phyloP scores from a whole-genome alignment of 2,797 vertebrate species.

The Danionella dracula region DNA sequence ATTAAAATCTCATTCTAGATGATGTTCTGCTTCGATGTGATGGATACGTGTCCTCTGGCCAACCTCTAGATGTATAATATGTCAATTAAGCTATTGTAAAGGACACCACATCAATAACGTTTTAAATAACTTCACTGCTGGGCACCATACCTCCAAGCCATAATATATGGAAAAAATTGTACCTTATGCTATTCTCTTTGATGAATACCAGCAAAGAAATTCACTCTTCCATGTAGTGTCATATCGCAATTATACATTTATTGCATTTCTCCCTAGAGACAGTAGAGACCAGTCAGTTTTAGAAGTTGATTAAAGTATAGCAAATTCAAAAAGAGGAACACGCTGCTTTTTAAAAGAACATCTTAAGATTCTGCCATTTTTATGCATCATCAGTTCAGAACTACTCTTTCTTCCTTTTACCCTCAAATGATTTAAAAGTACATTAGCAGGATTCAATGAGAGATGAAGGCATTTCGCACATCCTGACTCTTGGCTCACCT shows the following conservation, averaged over 20 bases:
- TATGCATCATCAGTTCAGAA: not conserved
- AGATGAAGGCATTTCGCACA: not conserved
- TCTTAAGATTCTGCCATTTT: not conserved
- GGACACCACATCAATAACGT: slow-evolving; percentile 19
- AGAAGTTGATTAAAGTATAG: not conserved
- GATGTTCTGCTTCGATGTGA: slow-evolving; percentile 40
- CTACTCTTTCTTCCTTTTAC: slow-evolving; percentile 26
- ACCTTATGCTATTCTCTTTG: no score
- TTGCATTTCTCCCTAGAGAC: not conserved
- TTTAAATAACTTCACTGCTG: slow-evolving; percentile 11
- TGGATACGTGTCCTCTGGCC: slow-evolving; percentile 16
- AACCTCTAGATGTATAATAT: slow-evolving; percentile 21
- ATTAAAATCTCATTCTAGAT: slow-evolving; percentile 39
- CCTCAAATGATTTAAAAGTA: slow-evolving; percentile 26
- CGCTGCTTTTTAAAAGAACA: not conserved
- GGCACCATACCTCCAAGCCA: not conserved
- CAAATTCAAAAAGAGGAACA: not conserved
- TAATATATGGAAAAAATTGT: not conserved
- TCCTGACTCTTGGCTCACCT: not conserved
- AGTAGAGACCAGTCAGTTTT: not conserved
- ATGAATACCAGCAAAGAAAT: no score
- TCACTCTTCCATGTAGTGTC: no score
- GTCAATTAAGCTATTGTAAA: slow-evolving; percentile 38
- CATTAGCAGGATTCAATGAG: slow-evolving; percentile 9
- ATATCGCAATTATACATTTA: not conserved